Conservation (phyloP, 2,888 invertebrate genomes). For the Lycophotia porphyrea region DNA sequence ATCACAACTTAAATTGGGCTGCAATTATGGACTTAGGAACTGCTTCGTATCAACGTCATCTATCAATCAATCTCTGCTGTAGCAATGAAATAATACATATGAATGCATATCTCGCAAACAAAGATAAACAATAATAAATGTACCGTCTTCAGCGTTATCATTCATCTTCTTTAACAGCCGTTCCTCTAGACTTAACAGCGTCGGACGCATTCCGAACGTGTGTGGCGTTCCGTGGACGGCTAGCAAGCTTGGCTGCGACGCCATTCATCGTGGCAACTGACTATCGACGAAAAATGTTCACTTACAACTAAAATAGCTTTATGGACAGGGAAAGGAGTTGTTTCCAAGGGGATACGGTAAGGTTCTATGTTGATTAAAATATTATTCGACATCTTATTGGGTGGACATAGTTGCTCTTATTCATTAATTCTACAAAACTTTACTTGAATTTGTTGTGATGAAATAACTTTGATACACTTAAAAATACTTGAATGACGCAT, state of each 20-base stretch:
- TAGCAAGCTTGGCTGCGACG: constrained; percentile 25
- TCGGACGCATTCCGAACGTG: constrained; percentile 60
- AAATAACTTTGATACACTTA: neutral
- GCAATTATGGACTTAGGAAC: neutral
- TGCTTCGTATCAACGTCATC: neutral
- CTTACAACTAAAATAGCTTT: neutral
- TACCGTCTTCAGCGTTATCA: constrained; percentile 21
- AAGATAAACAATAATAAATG: constrained; percentile 47
- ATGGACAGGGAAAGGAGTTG: neutral
- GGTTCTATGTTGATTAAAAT: neutral
- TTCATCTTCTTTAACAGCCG: constrained; percentile 57
- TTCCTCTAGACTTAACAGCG: constrained; percentile 39
- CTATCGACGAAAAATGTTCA: constrained; percentile 10
- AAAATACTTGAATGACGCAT: too few relatives aligned
- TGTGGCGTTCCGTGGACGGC: constrained; percentile 35
- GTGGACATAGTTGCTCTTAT: neutral
- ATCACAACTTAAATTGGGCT: neutral
- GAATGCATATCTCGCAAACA: constrained; percentile 24
- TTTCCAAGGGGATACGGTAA: too few relatives aligned
- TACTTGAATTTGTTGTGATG: neutral
- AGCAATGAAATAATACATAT: constrained; percentile 29
- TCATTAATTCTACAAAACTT: neutral
- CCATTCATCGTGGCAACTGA: constrained; percentile 27
- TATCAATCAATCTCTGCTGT: constrained; percentile 36
- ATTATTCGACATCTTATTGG: neutral